phyloP scores from a whole-genome alignment of 1,140 invertebrate genomes.

The Leptinotarsa texana region DNA sequence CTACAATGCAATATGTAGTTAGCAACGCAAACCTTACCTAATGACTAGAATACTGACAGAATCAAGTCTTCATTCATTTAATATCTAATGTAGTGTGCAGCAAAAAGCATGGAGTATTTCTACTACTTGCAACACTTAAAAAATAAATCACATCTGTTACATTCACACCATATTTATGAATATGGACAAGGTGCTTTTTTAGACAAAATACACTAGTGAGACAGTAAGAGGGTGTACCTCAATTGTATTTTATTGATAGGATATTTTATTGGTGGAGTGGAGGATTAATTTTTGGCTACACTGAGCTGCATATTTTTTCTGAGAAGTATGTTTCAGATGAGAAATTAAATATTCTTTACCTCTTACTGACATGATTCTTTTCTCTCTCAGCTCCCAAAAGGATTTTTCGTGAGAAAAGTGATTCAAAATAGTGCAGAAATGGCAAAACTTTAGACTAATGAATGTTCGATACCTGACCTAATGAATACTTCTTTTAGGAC shows the following conservation, averaged over 20 bases:
- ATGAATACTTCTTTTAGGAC: constrained; percentile 35
- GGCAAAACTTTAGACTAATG: constrained; percentile 23
- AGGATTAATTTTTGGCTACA: no score
- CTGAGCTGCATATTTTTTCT: no score
- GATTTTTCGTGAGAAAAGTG: not conserved
- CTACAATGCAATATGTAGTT: constrained; percentile 48
- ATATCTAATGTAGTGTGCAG: constrained; percentile 43
- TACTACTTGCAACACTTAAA: constrained; percentile 9
- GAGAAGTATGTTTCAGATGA: no score
- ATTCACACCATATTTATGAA: constrained; percentile 20
- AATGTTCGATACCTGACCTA: constrained; percentile 31
- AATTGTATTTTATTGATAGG: no score
- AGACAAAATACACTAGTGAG: not conserved
- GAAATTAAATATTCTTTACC: no score
- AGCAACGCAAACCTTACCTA: constrained; percentile 49
- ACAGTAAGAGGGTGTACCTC: no score
- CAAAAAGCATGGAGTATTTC: constrained; percentile 21
- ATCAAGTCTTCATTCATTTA: constrained; percentile 52
- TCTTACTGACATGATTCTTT: not conserved
- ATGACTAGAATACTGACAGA: constrained; percentile 57
- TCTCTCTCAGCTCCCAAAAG: not conserved
- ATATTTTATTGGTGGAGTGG: no score
- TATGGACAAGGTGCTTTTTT: constrained; percentile 2
- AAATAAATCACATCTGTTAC: constrained; percentile 31
- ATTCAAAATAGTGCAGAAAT: constrained; percentile 14